Evolutionary conservation across 1,140 invertebrate species (phyloP).

Genomic region (Acromyrmex echinatior): DNA sequence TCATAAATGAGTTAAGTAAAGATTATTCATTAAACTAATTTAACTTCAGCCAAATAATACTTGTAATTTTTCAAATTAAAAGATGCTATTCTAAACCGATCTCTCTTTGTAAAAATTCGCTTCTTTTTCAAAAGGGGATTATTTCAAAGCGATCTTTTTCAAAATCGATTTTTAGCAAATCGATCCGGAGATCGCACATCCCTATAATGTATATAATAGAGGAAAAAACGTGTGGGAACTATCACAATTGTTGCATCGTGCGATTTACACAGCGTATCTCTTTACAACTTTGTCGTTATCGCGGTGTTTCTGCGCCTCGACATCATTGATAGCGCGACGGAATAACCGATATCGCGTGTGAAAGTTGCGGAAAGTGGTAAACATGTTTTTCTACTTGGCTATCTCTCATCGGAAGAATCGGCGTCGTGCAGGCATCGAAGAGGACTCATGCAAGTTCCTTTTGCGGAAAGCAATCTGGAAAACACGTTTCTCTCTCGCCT

Average conservation of each 20-base stretch:
- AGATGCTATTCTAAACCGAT: too few species aligned
- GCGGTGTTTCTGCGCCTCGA: not conserved
- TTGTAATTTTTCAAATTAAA: too few species aligned
- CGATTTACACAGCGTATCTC: not conserved
- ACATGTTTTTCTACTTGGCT: constrained; percentile 51
- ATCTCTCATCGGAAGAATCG: constrained; percentile 33
- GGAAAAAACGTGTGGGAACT: not conserved
- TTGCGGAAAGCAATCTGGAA: constrained; percentile 31
- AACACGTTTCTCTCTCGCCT: not conserved
- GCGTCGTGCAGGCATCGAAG: not conserved
- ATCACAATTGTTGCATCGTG: not conserved
- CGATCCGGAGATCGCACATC: too few species aligned
- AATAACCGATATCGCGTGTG: constrained; percentile 27
- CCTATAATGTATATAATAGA: too few species aligned
- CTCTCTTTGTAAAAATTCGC: too few species aligned
- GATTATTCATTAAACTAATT: too few species aligned
- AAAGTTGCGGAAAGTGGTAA: constrained; percentile 38
- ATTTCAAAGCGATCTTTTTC: too few species aligned
- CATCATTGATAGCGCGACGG: not conserved
- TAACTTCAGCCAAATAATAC: too few species aligned
- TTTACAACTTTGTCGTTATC: constrained; percentile 33
- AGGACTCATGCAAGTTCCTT: not conserved
- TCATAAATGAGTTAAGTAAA: too few species aligned
- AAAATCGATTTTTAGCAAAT: too few species aligned
- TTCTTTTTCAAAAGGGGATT: too few species aligned